phyloP scores from a whole-genome alignment of 2,113 vertebrate species.

The Atrichornis clamosus region DNA sequence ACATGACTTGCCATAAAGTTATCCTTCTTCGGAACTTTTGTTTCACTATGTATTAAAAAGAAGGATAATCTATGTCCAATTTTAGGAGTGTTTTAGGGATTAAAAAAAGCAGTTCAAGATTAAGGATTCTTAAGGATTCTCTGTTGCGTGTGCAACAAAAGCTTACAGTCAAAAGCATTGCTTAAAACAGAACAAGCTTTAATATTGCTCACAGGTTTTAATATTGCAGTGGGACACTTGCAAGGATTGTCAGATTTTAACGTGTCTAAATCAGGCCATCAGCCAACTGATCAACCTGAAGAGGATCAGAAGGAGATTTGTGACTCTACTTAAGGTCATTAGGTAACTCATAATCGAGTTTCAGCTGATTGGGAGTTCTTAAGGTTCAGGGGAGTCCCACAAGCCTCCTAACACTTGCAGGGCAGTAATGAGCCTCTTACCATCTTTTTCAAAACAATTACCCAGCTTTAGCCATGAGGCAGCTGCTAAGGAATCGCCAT shows the following conservation, averaged over 20 bases:
- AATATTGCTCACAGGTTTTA: background rate
- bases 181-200: background rate
- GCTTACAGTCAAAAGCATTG: background rate
- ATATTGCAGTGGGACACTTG: background rate
- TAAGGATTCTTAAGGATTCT: background rate
- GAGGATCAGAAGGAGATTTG: slow-evolving; percentile 16
- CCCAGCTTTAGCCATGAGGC: background rate
- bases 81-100: background rate
- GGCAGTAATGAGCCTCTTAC: background rate
- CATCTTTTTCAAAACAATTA: background rate
- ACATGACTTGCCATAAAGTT: background rate
- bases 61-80: background rate
- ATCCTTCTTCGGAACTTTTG: background rate
- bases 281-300: background rate
- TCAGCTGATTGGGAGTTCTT: slow-evolving; percentile 7
- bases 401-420: background rate
- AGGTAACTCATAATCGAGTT: slow-evolving; percentile 24
- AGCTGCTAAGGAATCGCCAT: background rate
- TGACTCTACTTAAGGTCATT: slow-evolving; percentile 7
- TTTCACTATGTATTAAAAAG: background rate
- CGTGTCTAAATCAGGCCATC: background rate
- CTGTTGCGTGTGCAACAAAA: background rate
- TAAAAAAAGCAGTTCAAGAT: background rate
- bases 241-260: background rate
- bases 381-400: background rate